Evolutionary conservation across 2,888 invertebrate genomes (phyloP).

Genomic region (Siphlonurus alternatus): DNA sequence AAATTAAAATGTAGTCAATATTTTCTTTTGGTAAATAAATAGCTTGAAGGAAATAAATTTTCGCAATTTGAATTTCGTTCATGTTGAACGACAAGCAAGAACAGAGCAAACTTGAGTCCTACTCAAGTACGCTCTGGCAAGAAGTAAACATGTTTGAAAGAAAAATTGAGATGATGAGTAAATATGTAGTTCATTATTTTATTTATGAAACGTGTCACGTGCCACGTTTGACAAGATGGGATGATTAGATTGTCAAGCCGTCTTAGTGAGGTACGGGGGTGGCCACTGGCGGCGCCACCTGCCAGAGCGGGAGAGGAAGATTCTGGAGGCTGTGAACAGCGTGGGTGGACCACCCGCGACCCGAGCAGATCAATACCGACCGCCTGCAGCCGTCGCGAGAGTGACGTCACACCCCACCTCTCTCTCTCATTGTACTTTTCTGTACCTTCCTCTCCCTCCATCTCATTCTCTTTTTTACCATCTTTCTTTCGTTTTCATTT

Average conservation of each 20-base stretch:
- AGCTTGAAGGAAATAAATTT: no score
- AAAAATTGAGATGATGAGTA: neutral
- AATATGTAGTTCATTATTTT: neutral
- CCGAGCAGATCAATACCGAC: neutral
- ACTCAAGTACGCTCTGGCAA: no score
- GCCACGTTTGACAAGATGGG: neutral
- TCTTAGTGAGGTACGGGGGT: neutral
- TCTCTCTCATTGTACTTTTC: neutral
- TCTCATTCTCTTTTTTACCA: neutral
- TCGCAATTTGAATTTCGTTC: no score
- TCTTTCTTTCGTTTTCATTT: neutral
- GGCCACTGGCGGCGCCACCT: neutral
- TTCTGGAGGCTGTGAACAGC: neutral
- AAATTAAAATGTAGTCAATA: no score
- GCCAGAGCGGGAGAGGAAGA: neutral
- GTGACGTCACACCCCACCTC: neutral
- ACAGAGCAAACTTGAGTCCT: no score
- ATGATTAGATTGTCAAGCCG: neutral
- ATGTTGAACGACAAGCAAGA: no score
- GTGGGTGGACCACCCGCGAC: neutral
- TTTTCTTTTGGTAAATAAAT: no score
- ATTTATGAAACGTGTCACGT: neutral
- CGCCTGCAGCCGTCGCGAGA: no score
- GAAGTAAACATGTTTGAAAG: no score
- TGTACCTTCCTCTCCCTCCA: no score